Percentiles rank a stretch among this genome's conserved stretches.
Conservation (phyloP, 2,888 invertebrate genomes). For the Trichopoda pennipes region DNA sequence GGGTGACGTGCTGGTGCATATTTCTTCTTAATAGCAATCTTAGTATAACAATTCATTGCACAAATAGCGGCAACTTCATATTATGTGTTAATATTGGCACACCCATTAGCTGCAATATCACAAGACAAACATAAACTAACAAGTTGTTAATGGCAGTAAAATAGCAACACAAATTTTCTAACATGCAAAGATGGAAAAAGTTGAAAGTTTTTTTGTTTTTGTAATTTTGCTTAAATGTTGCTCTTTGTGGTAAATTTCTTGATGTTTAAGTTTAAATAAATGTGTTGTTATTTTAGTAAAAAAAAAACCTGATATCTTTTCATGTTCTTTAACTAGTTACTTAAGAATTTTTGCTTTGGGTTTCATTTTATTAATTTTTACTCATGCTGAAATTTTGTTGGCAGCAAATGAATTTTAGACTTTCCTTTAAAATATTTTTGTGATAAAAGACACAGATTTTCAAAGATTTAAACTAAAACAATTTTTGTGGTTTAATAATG, state of each 20-base stretch:
- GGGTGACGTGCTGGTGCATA: too few relatives aligned
- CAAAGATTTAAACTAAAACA: constrained; percentile 29
- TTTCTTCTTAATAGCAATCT: too few relatives aligned
- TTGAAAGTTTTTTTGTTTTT: constrained; percentile 71
- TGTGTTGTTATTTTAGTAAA: constrained; percentile 10
- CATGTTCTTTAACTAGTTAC: not conserved
- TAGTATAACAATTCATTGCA: too few relatives aligned
- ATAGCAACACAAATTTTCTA: constrained; percentile 68
- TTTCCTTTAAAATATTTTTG: not conserved
- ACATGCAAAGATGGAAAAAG: constrained; percentile 65
- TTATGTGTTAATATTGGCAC: too few relatives aligned
- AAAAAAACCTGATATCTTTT: constrained; percentile 18
- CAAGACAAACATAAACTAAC: not conserved
- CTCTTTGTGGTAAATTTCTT: constrained; percentile 56
- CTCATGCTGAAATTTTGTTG: not conserved
- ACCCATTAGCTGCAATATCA: not conserved
- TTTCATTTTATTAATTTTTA: not conserved
- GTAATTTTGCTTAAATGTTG: constrained; percentile 78
- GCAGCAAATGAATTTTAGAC: not conserved
- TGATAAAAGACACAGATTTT: constrained; percentile 39
- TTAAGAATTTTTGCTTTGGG: constrained; percentile 12
- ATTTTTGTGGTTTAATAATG: constrained; percentile 50
- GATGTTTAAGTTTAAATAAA: constrained; percentile 62
- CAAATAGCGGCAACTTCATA: too few relatives aligned
- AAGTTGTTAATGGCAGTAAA: constrained; percentile 38